Evolutionary conservation across 92 coral and sea anemone genomes (phyloP), one percentile per base, ranked within the genome.

Genomic region (Heteractis magnifica): DNA sequence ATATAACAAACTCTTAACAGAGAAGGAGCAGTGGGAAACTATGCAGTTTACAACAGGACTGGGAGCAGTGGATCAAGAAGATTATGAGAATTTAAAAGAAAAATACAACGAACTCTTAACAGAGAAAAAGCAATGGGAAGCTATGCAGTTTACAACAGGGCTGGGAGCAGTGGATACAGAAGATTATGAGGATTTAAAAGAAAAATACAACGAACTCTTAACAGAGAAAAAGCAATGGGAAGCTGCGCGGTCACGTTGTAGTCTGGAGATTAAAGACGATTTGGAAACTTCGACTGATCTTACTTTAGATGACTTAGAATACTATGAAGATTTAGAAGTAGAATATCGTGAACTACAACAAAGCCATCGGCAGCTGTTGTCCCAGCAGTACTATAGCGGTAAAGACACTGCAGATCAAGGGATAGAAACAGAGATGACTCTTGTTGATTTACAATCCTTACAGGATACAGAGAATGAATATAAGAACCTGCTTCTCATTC

Each of bases 381-480:
- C n/a, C 12, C n/a, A 71, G 58, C 49, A 68, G 23, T 68, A 68
- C 10, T 50, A 68, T 68, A 68, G 49, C 10, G 53, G 41, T 53
- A 59, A 65, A 11, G 82, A 83, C 19, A 83, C 18, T 14, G 56
- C 70, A 77, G 88, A 77, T 16, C 64, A 51, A 16, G 88, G 77
- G 49, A 58, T 82, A n/a, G 83, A 71, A 88, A 88, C 94, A n/a
- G 94, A 88, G 0, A 59, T 88, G 70, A 76, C 88, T 72, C 51
- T 83, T 10, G 71, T 49, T 15, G 92, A 91, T 76, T 34, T 88
- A 10, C 85, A 91, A 14, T 88, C 86, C 60, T 49, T 82, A 78
- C 89, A 88, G 55, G 86, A 86, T 8, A 52, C 89, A 10, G 88
- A 91, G 64, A 55, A 55, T 10, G 90, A 84, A 6, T 90, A 89